phyloP scores from a whole-genome alignment of 2,888 invertebrate species.

The Amphimallon solstitiale region DNA sequence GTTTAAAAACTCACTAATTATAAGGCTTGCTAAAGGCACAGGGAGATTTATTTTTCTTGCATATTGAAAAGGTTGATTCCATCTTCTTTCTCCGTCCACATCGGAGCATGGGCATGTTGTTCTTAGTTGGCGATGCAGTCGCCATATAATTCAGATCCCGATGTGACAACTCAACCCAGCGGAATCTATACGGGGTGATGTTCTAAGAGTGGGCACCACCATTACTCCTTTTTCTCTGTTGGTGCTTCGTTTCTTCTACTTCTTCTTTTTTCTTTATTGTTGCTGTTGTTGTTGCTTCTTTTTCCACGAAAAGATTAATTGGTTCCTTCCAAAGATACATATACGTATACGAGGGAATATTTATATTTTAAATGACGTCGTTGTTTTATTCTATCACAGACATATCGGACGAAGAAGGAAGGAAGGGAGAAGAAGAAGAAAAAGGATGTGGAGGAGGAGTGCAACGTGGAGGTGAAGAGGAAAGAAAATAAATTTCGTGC shows the following conservation, averaged over 20 bases:
- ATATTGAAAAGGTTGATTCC: conserved; percentile 57
- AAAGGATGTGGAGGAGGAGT: neutral
- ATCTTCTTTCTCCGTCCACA: neutral
- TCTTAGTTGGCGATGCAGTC: conserved; percentile 59
- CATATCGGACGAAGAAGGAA: no score
- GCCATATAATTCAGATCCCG: conserved; percentile 62
- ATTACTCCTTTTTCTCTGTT: conserved; percentile 2
- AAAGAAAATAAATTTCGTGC: no score
- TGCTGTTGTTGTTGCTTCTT: neutral
- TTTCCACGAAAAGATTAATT: conserved; percentile 21
- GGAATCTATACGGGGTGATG: conserved; percentile 39
- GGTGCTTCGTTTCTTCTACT: neutral
- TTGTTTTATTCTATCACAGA: neutral
- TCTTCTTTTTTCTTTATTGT: neutral
- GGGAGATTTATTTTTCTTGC: conserved; percentile 64
- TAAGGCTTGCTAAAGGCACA: conserved; percentile 57
- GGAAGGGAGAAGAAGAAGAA: neutral
- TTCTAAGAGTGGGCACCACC: conserved; percentile 25
- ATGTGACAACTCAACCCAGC: conserved; percentile 57
- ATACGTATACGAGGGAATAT: conserved; percentile 3
- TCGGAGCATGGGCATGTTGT: conserved; percentile 55
- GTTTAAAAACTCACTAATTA: conserved; percentile 64
- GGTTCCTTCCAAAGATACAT: conserved; percentile 9
- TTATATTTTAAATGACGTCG: conserved; percentile 20
- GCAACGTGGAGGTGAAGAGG: no score